Percentiles rank a stretch among this genome's conserved stretches.
phyloP scores from a whole-genome alignment of 2,797 vertebrate genomes.

The Hozukius guyotensis region DNA sequence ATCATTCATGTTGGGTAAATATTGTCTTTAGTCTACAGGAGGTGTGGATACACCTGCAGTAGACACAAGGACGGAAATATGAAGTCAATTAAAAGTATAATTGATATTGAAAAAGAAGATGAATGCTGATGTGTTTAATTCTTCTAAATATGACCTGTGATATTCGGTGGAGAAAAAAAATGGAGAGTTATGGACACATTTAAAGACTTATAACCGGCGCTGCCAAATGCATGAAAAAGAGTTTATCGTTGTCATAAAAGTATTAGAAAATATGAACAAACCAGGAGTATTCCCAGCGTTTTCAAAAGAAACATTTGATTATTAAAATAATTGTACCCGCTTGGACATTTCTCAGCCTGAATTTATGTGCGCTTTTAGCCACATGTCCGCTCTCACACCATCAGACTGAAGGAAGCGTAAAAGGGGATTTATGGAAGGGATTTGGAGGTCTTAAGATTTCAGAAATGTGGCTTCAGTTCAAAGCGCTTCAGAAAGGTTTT shows the following conservation, averaged over 20 bases:
- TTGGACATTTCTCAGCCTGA: constrained; percentile 11
- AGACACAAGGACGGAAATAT: not conserved
- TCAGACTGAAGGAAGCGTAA: constrained; percentile 16
- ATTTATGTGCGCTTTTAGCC: not conserved
- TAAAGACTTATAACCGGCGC: constrained; percentile 51
- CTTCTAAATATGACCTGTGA: not conserved
- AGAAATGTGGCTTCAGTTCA: constrained; percentile 40
- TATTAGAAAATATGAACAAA: constrained; percentile 45
- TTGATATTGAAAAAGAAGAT: not conserved
- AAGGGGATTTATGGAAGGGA: constrained; percentile 30
- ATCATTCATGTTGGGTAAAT: not conserved
- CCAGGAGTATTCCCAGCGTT: not conserved
- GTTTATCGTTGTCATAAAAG: constrained; percentile 63
- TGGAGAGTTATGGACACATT: constrained; percentile 42
- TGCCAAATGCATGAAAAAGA: constrained; percentile 54
- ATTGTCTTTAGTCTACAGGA: too few species aligned
- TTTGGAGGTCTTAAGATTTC: constrained; percentile 11
- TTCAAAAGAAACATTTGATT: constrained; percentile 10
- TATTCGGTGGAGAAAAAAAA: not conserved
- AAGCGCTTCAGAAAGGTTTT: constrained; percentile 7
- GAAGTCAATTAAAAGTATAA: not conserved
- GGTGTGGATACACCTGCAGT: not conserved
- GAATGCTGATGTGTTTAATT: not conserved
- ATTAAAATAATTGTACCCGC: constrained; percentile 24
- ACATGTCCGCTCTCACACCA: not conserved